Conservation (phyloP, 2,113 vertebrate genomes). For the Paramormyrops kingsleyae region DNA sequence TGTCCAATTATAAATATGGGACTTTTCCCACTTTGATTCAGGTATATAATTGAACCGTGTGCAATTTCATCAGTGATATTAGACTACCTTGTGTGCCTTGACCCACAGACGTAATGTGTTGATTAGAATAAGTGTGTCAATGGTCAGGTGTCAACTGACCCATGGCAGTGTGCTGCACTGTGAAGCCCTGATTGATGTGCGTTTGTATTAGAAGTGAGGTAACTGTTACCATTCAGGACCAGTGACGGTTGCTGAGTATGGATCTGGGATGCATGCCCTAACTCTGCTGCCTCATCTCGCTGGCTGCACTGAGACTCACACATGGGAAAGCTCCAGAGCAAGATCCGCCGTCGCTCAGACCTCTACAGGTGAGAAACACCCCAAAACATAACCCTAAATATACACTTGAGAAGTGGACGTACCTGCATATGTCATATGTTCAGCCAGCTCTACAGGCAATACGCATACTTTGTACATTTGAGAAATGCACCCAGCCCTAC, state of each 20-base stretch:
- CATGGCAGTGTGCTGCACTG: background rate
- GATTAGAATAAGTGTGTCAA: background rate
- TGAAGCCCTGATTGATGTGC: background rate
- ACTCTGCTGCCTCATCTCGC: background rate
- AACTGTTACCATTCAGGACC: background rate
- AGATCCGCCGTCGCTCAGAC: slow-evolving; percentile 65
- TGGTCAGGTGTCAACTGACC: background rate
- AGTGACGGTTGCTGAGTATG: background rate
- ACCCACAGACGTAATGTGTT: background rate
- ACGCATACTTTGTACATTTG: background rate
- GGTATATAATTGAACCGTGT: background rate
- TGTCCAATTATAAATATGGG: background rate
- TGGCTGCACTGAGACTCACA: slow-evolving; percentile 8
- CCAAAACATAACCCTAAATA: background rate
- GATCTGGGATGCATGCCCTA: background rate
- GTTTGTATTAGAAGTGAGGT: background rate
- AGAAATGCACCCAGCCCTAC: background rate
- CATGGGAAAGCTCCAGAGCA: slow-evolving; percentile 94
- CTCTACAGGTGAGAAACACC: slow-evolving; percentile 68
- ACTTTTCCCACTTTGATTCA: background rate
- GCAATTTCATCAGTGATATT: background rate
- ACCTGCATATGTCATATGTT: background rate
- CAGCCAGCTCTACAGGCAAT: background rate
- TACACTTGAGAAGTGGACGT: background rate
- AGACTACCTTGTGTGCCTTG: background rate